Conservation (phyloP, 2,113 vertebrate genomes). For the Solenodon paradoxus region DNA sequence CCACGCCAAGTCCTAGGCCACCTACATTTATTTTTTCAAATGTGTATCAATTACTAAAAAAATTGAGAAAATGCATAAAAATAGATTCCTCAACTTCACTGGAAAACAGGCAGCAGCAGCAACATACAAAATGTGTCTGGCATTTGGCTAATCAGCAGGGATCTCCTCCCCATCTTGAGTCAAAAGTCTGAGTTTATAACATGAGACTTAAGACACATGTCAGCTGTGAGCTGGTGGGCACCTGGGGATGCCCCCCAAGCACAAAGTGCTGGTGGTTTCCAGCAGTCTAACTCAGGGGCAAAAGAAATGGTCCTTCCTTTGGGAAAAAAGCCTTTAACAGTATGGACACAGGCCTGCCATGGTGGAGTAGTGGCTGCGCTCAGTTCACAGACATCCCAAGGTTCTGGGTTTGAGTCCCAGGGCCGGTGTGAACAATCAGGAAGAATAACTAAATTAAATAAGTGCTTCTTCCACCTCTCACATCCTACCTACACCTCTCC, state of each 20-base stretch:
- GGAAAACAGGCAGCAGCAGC: neutral
- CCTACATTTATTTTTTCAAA: neutral
- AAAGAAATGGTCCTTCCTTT: neutral
- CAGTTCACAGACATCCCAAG: no score
- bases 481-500: no score
- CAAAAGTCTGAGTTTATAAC: accelerated
- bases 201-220: accelerated
- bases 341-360: neutral
- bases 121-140: neutral
- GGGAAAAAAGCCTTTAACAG: accelerated
- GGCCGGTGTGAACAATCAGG: no score
- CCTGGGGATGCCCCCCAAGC: neutral
- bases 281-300: neutral
- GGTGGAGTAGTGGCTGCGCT: no score
- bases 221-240: neutral
- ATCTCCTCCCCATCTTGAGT: accelerated
- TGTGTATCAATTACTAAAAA: neutral
- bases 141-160: neutral
- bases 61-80: neutral
- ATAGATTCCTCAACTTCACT: no score
- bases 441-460: no score
- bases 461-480: no score
- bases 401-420: no score
- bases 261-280: accelerated
- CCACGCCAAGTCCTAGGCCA: no score